Base-by-base conservation (phyloP, 2,888 invertebrate species). In the Sarcophaga caerulescens region DNA sequence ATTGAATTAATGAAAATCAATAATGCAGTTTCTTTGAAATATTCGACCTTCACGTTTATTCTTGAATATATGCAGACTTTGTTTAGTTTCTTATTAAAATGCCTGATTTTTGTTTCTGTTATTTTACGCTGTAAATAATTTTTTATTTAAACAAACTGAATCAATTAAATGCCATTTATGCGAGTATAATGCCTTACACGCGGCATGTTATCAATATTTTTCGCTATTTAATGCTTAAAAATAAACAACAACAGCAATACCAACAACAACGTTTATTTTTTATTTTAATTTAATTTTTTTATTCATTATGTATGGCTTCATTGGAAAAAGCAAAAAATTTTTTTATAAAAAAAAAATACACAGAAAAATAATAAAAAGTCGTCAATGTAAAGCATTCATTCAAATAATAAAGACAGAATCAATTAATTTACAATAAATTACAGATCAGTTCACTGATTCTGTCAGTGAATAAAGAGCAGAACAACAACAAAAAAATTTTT, bases 341-440 rank as follows among this genome's bases (percentile, higher is more conserved):
- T 35, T 35, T 5, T 35, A 65, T n/a, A 47, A 44, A 63, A 66
- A 60, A 69, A 52, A 52, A 52, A 52, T 4, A 17, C 4, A 3
- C 8, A 47, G 14, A 52, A 14, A 52, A 5, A 63, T 62, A 57
- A 57, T 57, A 35, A 35, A 73, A 66, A 60, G 3, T 19, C 10
- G 10, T 59, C 52, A 44, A 74, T 62, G 60, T 60, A 82, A 82
- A 82, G 60, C 71, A 73, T 66, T 77, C 71, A 82, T 77, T 82
- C 70, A 82, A 85, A 85, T 76, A 80, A 79, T 68, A 83, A 76
- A 85, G 81, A 73, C 71, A 82, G 68, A 85, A 79, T 82, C 85
- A 85, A 85, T 85, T 85, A 85, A 85, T 85, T 85, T 71, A 85
- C 85, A 79, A 85, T 85, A 85, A 85, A 85, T 83, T 83, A 76